phyloP scores from a whole-genome alignment of 92 coral and sea anemone species.

The Plumapathes pennacea region DNA sequence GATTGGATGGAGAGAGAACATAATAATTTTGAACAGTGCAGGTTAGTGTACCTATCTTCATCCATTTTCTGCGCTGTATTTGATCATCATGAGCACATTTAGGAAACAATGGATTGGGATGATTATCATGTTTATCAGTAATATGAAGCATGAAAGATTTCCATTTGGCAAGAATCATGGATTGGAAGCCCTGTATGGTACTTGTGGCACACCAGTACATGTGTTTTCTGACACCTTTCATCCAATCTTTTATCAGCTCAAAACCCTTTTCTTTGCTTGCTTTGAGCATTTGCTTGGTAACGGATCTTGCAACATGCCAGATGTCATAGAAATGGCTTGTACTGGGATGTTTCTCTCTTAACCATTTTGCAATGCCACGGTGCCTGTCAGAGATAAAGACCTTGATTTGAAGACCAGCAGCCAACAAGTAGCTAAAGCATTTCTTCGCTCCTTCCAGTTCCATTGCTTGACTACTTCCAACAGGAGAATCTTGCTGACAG shows the following conservation, averaged over 20 bases:
- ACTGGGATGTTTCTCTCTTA: conserved; percentile 18
- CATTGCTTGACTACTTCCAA: conserved; percentile 51
- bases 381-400: conserved; percentile 61
- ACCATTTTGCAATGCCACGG: conserved; percentile 53
- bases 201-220: conserved; percentile 71
- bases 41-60: conserved; percentile 33
- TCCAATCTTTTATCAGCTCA: conserved; percentile 41
- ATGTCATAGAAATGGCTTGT: conserved; percentile 56
- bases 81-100: conserved; percentile 55
- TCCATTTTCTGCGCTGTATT: conserved; percentile 58
- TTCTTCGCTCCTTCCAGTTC: conserved; percentile 67
- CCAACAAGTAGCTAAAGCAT: conserved; percentile 19
- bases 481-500: conserved; percentile 32
- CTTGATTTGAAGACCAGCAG: conserved; percentile 21
- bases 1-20: too few species aligned
- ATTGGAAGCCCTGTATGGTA: conserved; percentile 49
- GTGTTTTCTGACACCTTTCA: conserved; percentile 37
- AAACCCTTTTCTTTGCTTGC: conserved; percentile 56
- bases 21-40: too few species aligned
- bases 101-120: conserved; percentile 47
- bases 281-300: conserved; percentile 41
- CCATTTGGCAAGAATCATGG: conserved; percentile 64
- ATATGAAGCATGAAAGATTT: conserved; percentile 62
- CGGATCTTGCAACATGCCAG: conserved; percentile 64
- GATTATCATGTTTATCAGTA: conserved; percentile 49